A percentile compares a stretch with the other conserved stretches of the same genome.
Conservation (phyloP, 2,113 vertebrate species). For the Phocoena phocoena region DNA sequence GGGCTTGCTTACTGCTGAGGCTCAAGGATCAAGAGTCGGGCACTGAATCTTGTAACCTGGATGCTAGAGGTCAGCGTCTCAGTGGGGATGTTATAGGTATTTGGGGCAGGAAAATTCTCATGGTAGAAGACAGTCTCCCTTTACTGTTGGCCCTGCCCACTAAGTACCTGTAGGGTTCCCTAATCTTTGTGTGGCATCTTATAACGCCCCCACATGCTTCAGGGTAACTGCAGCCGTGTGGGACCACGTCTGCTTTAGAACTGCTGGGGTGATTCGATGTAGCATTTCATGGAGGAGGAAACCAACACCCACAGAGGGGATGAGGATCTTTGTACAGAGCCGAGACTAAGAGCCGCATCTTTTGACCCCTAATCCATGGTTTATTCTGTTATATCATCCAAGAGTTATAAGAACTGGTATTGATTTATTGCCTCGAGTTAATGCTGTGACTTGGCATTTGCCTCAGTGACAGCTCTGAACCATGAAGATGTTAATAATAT, state of each 20-base stretch:
- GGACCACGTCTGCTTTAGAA: not conserved
- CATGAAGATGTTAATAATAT: slow-evolving; percentile 41
- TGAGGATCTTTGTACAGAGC: not conserved
- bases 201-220: not conserved
- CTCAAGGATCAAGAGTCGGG: not conserved
- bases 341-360: not conserved
- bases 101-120: not conserved
- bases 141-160: not conserved
- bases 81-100: not conserved
- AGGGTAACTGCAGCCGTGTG: not conserved
- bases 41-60: not conserved
- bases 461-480: not conserved
- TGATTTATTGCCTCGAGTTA: slow-evolving; percentile 27
- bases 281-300: slow-evolving; percentile 20
- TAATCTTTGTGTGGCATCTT: not conserved
- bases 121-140: not conserved
- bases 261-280: not conserved
- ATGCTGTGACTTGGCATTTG: slow-evolving; percentile 47
- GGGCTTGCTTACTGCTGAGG: not conserved
- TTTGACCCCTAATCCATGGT: not conserved
- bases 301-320: not conserved
- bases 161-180: not conserved
- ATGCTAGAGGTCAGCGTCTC: not conserved
- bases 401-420: not conserved
- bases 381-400: not conserved